Percentiles rank a stretch among this genome's conserved stretches.
phyloP scores from a whole-genome alignment of 2,888 invertebrate species.

The Eupithecia subumbrata region DNA sequence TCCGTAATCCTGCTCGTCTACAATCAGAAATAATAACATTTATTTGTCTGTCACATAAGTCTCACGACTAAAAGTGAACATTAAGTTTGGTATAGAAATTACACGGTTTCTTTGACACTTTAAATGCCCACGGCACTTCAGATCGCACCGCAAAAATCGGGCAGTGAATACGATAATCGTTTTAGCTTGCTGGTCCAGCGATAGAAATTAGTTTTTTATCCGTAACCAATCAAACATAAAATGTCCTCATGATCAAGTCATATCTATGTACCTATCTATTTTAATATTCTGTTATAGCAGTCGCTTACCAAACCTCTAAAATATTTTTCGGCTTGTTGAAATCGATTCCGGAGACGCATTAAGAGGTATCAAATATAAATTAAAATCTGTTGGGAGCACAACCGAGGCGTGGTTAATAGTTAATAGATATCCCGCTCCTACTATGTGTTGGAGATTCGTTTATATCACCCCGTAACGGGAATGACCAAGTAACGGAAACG shows the following conservation, averaged over 20 bases:
- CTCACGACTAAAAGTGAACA: background rate
- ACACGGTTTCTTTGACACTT: background rate
- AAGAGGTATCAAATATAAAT: slow-evolving; percentile 35
- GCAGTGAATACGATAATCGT: background rate
- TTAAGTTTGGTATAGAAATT: background rate
- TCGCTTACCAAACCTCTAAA: slow-evolving; percentile 12
- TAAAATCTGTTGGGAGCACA: slow-evolving; percentile 34
- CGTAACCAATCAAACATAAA: background rate
- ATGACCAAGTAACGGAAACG: background rate
- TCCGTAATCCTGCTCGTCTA: too few relatives aligned
- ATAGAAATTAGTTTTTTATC: background rate
- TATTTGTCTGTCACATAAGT: background rate
- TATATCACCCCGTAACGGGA: slow-evolving; percentile 11
- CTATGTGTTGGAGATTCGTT: slow-evolving; percentile 39
- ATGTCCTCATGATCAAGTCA: background rate
- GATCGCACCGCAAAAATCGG: too few relatives aligned
- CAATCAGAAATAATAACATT: too few relatives aligned
- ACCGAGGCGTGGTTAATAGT: slow-evolving; percentile 65
- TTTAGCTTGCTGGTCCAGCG: background rate
- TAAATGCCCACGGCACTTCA: background rate
- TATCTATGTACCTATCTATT: background rate
- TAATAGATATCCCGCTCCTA: slow-evolving; percentile 70
- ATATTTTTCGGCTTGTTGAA: slow-evolving; percentile 30
- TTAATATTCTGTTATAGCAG: background rate
- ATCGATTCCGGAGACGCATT: slow-evolving; percentile 28